These are phyloP conservation scores for Ephialtes manifestator DNA, from an alignment of 2,888 invertebrate genomes.

Conservation along the genomic window DNA sequence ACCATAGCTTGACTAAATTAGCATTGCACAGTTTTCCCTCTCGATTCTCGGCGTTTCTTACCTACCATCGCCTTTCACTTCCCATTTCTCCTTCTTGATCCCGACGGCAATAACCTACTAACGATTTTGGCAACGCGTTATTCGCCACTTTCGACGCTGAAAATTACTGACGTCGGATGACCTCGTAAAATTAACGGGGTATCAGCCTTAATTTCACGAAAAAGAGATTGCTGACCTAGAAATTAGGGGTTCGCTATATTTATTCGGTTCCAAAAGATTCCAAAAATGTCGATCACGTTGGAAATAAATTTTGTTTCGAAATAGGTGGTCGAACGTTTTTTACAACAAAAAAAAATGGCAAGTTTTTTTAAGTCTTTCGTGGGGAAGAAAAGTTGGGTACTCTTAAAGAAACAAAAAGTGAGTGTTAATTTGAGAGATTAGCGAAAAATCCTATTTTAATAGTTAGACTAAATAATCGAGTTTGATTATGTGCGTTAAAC, in stretches of 20 bases:
- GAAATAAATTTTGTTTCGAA: background rate
- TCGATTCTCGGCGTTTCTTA: background rate
- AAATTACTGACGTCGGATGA: constrained; percentile 22
- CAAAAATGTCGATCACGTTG: background rate
- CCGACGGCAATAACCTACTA: constrained; percentile 2
- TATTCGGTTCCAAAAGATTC: background rate
- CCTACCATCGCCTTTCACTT: background rate
- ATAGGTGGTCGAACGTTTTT: background rate
- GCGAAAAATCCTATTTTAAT: no score
- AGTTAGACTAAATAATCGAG: no score
- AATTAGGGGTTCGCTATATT: background rate
- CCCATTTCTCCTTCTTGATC: background rate
- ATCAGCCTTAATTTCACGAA: background rate
- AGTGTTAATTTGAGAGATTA: no score
- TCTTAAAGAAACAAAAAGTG: no score
- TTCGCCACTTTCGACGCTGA: constrained; percentile 24
- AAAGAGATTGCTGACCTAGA: constrained; percentile 6
- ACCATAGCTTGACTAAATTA: constrained; percentile 26
- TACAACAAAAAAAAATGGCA: no score
- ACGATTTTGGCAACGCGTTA: constrained; percentile 30
- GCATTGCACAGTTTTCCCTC: constrained; percentile 2
- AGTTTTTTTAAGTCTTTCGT: no score
- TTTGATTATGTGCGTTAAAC: no score
- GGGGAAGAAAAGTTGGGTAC: no score
- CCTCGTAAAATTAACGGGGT: constrained; percentile 10